Evolutionary conservation across 2,797 vertebrate species (phyloP).

Genomic region (Setipinna tenuifilis): DNA sequence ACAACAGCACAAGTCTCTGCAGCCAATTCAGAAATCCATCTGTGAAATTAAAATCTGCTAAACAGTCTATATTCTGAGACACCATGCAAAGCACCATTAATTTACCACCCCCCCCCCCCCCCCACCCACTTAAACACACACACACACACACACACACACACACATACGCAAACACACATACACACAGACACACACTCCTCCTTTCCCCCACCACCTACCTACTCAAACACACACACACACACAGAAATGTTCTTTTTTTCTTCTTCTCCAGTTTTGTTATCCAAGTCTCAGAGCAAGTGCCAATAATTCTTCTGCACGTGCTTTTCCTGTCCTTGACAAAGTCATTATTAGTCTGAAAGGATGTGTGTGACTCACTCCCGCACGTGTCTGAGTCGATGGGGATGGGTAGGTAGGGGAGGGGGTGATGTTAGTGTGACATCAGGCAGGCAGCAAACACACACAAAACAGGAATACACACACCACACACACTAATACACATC

Average conservation of each 20-base stretch:
- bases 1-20: constrained; percentile 57
- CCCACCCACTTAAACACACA: background rate
- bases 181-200: background rate
- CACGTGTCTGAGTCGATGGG: background rate
- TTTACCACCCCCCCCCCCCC: background rate
- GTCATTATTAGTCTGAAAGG: constrained; percentile 49
- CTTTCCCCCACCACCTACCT: too few relatives aligned
- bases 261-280: constrained; percentile 44
- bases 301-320: constrained; percentile 42
- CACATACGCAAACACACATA: background rate
- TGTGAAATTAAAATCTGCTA: constrained; percentile 61
- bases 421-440: background rate
- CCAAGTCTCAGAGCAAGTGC: constrained; percentile 36
- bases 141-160: background rate
- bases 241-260: constrained; percentile 11
- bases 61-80: constrained; percentile 52
- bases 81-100: constrained; percentile 56
- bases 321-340: constrained; percentile 51
- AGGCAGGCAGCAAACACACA: background rate
- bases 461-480: background rate
- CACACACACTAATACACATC: too few relatives aligned
- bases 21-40: constrained; percentile 58
- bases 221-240: background rate
- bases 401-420: background rate
- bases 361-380: constrained; percentile 30